Evolutionary conservation across 2,888 invertebrate species (phyloP), one percentile per base, ranked within the genome.

Genomic region (Drosophila conformis): DNA sequence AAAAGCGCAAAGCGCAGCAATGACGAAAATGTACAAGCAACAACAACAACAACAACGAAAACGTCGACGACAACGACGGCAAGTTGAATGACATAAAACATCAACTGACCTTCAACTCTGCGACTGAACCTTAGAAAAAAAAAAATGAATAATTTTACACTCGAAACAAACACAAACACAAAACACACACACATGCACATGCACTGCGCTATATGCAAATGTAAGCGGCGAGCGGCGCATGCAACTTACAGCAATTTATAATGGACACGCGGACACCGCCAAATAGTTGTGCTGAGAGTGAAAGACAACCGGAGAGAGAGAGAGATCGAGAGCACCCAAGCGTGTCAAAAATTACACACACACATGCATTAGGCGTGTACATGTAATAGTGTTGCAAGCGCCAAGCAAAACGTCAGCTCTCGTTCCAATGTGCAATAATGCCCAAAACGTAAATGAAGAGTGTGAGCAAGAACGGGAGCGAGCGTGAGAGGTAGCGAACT

Each of bases 71-170:
- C 63, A 36, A 69, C 83, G 42, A 63, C 86, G 61, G 88, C 92
- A 93, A 92, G 92, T 92, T 92, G 93, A 92, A 92, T 92, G 92
- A 92, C 92, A 93, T 92, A 93, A 93, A 93, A 92, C 91, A 92
- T 91, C 91, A 89, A 92, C 92, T 92, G 93, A 92, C 92, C 92
- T 92, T 92, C 93, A 92, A 92, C 92, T 92, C 91, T 90, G 89
- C 83, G 91, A 92, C 92, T 92, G 92, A 92, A 92, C 92, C 91
- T 91, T 91, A 91, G 91, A 57, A 54, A 92, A 86, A 89, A 89
- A 92, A 86, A 89, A 91, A 92, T 89, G 92, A 91, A 92, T 89
- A 90, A 92, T 92, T 91, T 92, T 87, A 91, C 88, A 87, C 82
- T 90, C 86, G 71, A 89, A 69, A 54, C 77, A 67, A 77, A 71